Evolutionary conservation across 2,113 vertebrate species (phyloP).

Genomic region (Ariopsis seemanni): DNA sequence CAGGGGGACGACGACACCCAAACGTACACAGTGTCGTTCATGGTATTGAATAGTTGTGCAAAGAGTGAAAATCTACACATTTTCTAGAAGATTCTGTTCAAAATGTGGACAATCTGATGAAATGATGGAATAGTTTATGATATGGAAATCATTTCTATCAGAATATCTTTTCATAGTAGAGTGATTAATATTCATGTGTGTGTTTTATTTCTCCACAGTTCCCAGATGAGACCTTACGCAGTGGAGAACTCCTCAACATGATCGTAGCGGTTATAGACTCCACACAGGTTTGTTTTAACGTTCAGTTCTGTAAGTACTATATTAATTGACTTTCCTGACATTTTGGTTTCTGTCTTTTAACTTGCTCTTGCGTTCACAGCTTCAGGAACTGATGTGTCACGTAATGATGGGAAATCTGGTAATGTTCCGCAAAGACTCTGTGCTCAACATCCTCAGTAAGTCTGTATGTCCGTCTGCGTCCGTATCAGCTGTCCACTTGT

Average conservation of each 20-base stretch:
- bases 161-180: background rate
- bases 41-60: too few species aligned
- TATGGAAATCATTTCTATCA: background rate
- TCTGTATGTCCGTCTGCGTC: background rate
- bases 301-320: background rate
- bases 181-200: background rate
- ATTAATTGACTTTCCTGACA: too few species aligned
- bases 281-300: constrained; percentile 65
- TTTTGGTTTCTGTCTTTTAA: background rate
- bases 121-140: background rate
- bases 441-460: constrained; percentile 97
- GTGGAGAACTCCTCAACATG: constrained; percentile 96
- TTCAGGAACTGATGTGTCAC: constrained; percentile 96
- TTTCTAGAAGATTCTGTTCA: background rate
- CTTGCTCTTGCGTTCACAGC: constrained; percentile 62
- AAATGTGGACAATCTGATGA: background rate
- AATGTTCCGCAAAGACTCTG: constrained; percentile 96
- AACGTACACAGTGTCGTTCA: too few species aligned
- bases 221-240: constrained; percentile 91
- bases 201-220: constrained; percentile 77
- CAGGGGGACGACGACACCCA: too few species aligned
- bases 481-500: background rate
- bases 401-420: constrained; percentile 98
- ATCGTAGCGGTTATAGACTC: constrained; percentile 96
- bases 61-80: too few species aligned